These are phyloP conservation scores for Dyspetes luteomarginatus DNA, from an alignment of 2,888 invertebrate genomes.

Conservation along the genomic window DNA sequence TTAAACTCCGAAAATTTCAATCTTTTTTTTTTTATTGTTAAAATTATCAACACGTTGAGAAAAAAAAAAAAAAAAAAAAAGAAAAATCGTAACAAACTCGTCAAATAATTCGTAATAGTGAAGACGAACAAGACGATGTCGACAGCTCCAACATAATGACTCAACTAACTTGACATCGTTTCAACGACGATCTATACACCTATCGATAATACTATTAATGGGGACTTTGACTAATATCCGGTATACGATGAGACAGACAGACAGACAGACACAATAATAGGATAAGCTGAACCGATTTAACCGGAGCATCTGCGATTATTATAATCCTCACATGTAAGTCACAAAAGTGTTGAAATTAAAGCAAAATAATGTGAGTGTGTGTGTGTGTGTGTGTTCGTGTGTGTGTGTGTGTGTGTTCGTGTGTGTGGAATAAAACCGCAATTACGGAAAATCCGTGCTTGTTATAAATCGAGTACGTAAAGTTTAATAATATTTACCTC, in stretches of 20 bases:
- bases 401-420: background rate
- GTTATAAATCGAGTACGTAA: background rate
- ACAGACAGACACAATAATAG: background rate
- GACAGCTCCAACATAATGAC: constrained; percentile 24
- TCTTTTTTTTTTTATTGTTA: too few relatives aligned
- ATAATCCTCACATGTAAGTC: background rate
- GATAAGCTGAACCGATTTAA: constrained; percentile 19
- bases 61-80: background rate
- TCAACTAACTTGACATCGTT: constrained; percentile 20
- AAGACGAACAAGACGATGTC: background rate
- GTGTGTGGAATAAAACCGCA: constrained; percentile 49
- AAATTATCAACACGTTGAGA: background rate
- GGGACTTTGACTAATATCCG: constrained; percentile 44
- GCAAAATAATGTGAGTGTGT: too few relatives aligned
- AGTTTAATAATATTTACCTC: too few relatives aligned
- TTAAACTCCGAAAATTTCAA: too few relatives aligned
- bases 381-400: background rate
- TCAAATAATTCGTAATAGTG: background rate
- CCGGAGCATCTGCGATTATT: constrained; percentile 7
- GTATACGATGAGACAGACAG: background rate
- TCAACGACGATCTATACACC: background rate
- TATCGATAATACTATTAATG: constrained; percentile 12
- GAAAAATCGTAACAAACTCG: background rate
- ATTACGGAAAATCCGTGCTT: constrained; percentile 22
- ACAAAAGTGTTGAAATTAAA: background rate